Evolutionary conservation across 2,113 vertebrate species (phyloP), one percentile per base, ranked within the genome.

Genomic region (Cyprichromis sp.): DNA sequence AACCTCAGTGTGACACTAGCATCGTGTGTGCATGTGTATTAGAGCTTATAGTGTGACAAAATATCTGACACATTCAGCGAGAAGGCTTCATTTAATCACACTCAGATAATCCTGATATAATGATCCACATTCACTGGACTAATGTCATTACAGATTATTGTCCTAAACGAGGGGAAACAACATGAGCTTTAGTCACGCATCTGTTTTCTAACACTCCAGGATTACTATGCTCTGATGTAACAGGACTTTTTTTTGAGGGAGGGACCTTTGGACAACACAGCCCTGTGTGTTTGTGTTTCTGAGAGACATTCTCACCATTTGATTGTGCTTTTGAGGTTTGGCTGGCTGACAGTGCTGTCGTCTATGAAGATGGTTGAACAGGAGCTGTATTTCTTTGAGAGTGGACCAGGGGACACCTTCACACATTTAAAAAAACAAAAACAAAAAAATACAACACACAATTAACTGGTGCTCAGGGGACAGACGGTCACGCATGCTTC

Each of bases 271-370:
- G 38, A 40, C 45, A 73, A 36, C 26, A 16, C 21, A 3, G 29
- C 19, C 9, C 5, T 5, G 55, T 54, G 17, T 2, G 34, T 86
- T n/a, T 52, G 45, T 26, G 40, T 55, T 88, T 55, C 34, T 2
- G 19, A 9, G 26, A 36, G 29, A 47, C 7, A 42, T 95, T 93
- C 96, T 97, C 97, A 99, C 98, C 98, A 99, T 97, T 99, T 99
- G 95, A 99, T 99, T 92, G 98, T 99, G 95, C 98, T 99, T 96
- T 99, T 99, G 96, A 99, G 98, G 97, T 99, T 99, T 91, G 98
- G 98, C 94, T 99, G 98, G 95, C 98, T 99, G 97, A 99, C 98
- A 71, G 98, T 99, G 97, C 98, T 99, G 95, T 99, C 98, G 73
- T 99, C 98, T 90, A 99, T 97, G 95, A 99, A 99, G 93, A 99